Base-by-base conservation (phyloP, 2,888 invertebrate genomes). In the Helleia helle region DNA sequence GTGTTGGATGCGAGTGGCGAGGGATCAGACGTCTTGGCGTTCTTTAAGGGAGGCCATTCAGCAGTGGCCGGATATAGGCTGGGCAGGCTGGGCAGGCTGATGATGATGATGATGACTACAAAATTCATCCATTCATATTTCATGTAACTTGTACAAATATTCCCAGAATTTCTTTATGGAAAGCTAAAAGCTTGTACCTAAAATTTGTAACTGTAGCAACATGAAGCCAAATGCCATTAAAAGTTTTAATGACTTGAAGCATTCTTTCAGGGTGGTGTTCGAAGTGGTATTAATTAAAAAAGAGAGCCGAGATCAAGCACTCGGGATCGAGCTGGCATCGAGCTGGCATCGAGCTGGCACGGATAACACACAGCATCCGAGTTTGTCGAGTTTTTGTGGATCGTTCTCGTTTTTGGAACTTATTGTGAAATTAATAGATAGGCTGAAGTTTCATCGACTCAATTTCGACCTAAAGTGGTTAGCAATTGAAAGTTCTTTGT, bases 231-330 rank as follows among this genome's bases (percentile, higher is more conserved):
- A 80, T 65, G 77, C 81, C 79, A 83, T 83, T 83, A 81, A 81
- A 83, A 83, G 59, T 83, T 83, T 80, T 80, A 83, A 83, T 80
- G 80, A 77, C 77, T 77, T 71, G 61, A 42, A 74, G 81, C 74
- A 81, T 83, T 80, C 81, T 83, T 80, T 75, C 62, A 63, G 70
- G 62, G 61, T 66, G 66, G 66, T 71, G 76, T 77, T 80, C 77
- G 72, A 80, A 80, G 76, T 73, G 69, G 81, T 83, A 81, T 83
- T 83, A 81, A 83, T 83, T 83, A 81, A 83, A 81, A 71, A 81
- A 71, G 73, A 70, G 69, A 71, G 70, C 62, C 56, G 48, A 70
- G 71, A 77, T 79, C 77, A 70, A 62, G 62, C 59, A 54, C 57
- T 62, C 59, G 50, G 63, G 62, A 56, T 55, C 40, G 59, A 59